Conservation (phyloP, 2,888 invertebrate species). For the Ophion slaviceki region DNA sequence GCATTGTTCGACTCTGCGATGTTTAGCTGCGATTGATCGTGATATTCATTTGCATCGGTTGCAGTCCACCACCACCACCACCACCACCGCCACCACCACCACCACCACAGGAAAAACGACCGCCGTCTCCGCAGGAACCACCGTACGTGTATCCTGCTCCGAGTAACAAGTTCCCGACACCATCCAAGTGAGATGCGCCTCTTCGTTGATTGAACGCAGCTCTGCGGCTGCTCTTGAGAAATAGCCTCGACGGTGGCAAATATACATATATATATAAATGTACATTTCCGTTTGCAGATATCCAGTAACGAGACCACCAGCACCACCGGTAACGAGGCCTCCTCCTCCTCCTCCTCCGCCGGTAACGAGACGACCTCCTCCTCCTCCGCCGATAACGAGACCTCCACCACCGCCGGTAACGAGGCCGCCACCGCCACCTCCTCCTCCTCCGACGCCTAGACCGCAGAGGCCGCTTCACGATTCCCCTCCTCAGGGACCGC, state of each 20-base stretch:
- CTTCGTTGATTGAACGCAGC: background rate
- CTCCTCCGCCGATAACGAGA: slow-evolving; percentile 60
- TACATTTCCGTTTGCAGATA: background rate
- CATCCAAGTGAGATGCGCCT: slow-evolving; percentile 64
- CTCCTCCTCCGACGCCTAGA: slow-evolving; percentile 68
- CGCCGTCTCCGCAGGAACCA: background rate
- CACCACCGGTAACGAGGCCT: slow-evolving; percentile 68
- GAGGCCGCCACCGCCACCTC: slow-evolving; percentile 65
- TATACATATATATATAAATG: too few species aligned
- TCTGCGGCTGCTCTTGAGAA: background rate
- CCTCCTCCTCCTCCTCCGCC: slow-evolving; percentile 58
- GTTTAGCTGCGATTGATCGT: too few species aligned
- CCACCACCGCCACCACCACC: background rate
- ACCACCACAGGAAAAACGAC: background rate
- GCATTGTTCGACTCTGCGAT: too few species aligned
- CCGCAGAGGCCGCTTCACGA: slow-evolving; percentile 70
- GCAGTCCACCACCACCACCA: slow-evolving; percentile 61
- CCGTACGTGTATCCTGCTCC: background rate
- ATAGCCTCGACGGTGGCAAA: too few species aligned
- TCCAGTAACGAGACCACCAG: slow-evolving; percentile 31
- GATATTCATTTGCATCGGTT: too few species aligned
- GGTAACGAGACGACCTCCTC: slow-evolving; percentile 62
- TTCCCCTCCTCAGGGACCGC: slow-evolving; percentile 71
- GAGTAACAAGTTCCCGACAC: slow-evolving; percentile 74
- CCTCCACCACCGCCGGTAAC: slow-evolving; percentile 67